A percentile compares a stretch with the other conserved stretches of the same genome.
Conservation (phyloP, 2,113 vertebrate species). For the Leptobrachium ailaonicum region DNA sequence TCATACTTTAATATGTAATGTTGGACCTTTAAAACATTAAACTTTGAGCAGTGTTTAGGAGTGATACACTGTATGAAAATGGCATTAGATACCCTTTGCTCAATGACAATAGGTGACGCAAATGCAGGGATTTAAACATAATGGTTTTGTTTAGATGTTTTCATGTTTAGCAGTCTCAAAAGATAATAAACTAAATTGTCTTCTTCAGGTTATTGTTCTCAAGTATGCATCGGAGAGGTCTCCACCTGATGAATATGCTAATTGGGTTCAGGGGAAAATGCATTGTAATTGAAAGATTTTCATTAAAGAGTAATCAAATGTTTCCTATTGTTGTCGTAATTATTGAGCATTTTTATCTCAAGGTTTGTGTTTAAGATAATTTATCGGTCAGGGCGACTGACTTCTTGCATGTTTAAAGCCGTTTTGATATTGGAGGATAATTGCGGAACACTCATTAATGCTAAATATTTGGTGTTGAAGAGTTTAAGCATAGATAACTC, state of each 20-base stretch:
- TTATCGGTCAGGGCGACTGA: neutral
- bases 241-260: constrained; percentile 68
- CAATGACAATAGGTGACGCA: neutral
- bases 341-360: constrained; percentile 49
- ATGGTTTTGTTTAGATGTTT: constrained; percentile 46
- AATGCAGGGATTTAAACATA: constrained; percentile 32
- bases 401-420: too few species aligned
- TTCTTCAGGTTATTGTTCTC: constrained; percentile 60
- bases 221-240: constrained; percentile 62
- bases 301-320: constrained; percentile 55
- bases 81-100: too few species aligned
- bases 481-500: too few species aligned
- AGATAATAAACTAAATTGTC: constrained; percentile 56
- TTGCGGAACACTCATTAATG: too few species aligned
- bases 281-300: constrained; percentile 62
- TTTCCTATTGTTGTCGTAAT: constrained; percentile 59
- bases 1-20: too few species aligned
- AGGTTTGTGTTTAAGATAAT: neutral
- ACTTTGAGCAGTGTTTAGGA: too few species aligned
- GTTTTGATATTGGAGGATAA: too few species aligned
- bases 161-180: constrained; percentile 53
- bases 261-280: constrained; percentile 58
- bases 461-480: too few species aligned
- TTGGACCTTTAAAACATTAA: too few species aligned
- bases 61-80: too few species aligned